phyloP scores from a whole-genome alignment of 2,888 invertebrate genomes.

The Yponomeuta plumbellus region DNA sequence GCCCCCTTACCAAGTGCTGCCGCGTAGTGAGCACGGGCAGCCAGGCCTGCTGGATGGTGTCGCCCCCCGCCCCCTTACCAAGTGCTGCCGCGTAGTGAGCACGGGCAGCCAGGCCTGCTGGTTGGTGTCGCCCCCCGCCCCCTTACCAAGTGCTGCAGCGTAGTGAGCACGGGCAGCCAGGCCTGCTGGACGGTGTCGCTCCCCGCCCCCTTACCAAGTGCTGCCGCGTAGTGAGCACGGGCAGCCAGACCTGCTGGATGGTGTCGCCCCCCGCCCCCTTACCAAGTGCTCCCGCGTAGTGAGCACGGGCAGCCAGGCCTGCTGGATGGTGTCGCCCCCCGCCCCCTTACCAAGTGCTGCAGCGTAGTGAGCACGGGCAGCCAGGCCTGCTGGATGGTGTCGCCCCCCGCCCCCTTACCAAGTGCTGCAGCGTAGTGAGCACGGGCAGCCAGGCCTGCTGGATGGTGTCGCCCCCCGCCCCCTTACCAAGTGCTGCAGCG shows the following conservation, averaged over 20 bases:
- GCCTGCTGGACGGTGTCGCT: no score
- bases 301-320: conserved; percentile 96
- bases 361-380: conserved; percentile 95
- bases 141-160: conserved; percentile 90
- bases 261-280: conserved; percentile 92
- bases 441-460: no score
- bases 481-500: conserved; percentile 89
- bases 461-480: no score
- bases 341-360: conserved; percentile 87
- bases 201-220: conserved; percentile 89
- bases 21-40: no score
- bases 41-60: no score
- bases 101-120: conserved; percentile 98
- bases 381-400: conserved; percentile 95
- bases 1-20: conserved; percentile 91
- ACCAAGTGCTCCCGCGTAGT: conserved; percentile 94
- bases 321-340: conserved; percentile 94
- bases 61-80: conserved; percentile 90
- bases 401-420: conserved; percentile 95
- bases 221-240: conserved; percentile 95
- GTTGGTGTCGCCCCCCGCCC: conserved; percentile 93
- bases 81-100: conserved; percentile 93
- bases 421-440: conserved; percentile 86
- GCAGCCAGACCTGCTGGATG: conserved; percentile 95
- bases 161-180: no score